phyloP scores from a whole-genome alignment of 2,113 vertebrate genomes.

The Serilophus lunatus region DNA sequence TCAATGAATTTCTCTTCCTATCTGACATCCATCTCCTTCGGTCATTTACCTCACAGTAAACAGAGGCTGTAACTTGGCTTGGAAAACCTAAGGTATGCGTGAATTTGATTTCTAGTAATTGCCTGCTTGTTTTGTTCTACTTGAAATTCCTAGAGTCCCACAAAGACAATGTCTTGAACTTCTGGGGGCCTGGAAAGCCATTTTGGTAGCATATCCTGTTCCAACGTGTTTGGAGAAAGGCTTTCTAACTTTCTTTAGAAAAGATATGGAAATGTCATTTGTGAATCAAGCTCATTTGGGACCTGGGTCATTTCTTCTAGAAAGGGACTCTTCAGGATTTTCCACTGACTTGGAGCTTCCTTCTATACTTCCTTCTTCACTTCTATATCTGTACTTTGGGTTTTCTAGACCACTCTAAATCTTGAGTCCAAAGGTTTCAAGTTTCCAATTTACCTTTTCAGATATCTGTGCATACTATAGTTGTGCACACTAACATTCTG shows the following conservation, averaged over 20 bases:
- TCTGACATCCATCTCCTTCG: not conserved
- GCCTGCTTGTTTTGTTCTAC: not conserved
- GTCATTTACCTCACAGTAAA: not conserved
- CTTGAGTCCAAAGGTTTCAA: not conserved
- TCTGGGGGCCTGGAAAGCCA: not conserved
- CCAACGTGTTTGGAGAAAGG: not conserved
- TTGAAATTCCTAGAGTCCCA: not conserved
- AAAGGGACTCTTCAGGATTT: not conserved
- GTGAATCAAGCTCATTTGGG: not conserved
- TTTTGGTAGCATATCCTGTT: not conserved
- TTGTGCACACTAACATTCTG: not conserved
- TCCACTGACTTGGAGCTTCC: not conserved
- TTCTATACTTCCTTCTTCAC: not conserved
- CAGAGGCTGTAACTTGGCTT: not conserved
- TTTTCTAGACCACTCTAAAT: not conserved
- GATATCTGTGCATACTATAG: not conserved
- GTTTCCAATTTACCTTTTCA: not conserved
- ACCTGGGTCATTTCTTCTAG: not conserved
- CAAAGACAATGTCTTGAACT: not conserved
- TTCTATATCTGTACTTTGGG: not conserved
- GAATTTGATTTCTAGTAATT: not conserved
- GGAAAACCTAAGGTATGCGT: not conserved
- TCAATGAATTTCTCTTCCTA: not conserved
- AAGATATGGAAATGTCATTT: not conserved
- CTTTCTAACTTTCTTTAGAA: not conserved